Conservation (phyloP, 2,113 vertebrate species). For the Mohoua ochrocephala region DNA sequence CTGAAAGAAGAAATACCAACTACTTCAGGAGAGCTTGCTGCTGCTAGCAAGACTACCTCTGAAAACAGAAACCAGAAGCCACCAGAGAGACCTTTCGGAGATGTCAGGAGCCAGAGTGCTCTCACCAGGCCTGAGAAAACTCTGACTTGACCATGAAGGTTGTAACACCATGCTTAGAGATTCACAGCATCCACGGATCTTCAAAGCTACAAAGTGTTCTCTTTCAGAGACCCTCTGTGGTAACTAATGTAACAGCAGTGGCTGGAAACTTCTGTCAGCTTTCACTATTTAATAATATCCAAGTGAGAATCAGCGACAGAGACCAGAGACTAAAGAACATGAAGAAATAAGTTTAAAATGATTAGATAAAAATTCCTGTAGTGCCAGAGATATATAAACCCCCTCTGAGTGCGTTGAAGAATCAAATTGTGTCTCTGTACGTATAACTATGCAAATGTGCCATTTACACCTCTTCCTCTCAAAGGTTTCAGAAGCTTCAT, state of each 20-base stretch:
- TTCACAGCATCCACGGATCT: neutral
- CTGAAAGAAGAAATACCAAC: neutral
- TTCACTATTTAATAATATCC: neutral
- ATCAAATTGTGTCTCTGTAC: neutral
- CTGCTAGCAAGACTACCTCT: neutral
- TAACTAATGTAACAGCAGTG: neutral
- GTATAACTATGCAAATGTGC: neutral
- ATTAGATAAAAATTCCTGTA: neutral
- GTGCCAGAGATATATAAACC: neutral
- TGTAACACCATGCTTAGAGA: neutral
- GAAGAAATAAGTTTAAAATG: neutral
- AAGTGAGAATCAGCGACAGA: fast-evolving
- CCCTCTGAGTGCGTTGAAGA: neutral
- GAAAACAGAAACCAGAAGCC: neutral
- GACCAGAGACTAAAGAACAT: neutral
- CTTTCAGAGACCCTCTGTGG: neutral
- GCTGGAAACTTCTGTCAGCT: neutral
- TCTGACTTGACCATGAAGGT: neutral
- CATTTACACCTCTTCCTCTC: neutral
- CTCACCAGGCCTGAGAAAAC: neutral
- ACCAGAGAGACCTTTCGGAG: neutral
- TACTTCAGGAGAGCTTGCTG: neutral
- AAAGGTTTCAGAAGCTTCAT: neutral
- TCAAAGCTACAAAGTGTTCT: neutral
- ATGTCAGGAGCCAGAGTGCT: neutral